Conservation (phyloP, 1,140 invertebrate species). For the Heterodera carotae region DNA sequence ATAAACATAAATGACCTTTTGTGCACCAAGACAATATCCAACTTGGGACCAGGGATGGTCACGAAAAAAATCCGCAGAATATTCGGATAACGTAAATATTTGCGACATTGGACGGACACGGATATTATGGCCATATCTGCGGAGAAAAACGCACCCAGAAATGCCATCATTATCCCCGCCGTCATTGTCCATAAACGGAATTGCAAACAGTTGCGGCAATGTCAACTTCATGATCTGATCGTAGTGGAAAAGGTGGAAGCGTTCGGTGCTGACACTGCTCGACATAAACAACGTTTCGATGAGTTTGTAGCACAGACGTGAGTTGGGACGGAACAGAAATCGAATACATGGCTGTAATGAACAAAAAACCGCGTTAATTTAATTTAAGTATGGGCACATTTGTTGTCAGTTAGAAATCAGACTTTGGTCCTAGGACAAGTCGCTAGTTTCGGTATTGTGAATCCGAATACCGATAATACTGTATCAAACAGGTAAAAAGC, state of each 20-base stretch:
- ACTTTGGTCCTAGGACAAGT: too few species aligned
- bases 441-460: too few species aligned
- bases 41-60: too few species aligned
- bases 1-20: too few species aligned
- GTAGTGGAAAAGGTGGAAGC: conserved; percentile 14
- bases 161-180: conserved; percentile 8
- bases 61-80: too few species aligned
- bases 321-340: conserved; percentile 34
- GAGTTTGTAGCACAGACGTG: conserved; percentile 35
- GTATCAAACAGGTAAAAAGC: neutral
- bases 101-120: too few species aligned
- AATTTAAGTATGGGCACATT: too few species aligned
- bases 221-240: conserved; percentile 32
- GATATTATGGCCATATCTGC: too few species aligned
- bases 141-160: conserved; percentile 16
- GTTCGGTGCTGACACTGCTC: conserved; percentile 19
- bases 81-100: too few species aligned
- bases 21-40: too few species aligned
- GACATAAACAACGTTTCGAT: conserved; percentile 32
- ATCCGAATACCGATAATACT: too few species aligned
- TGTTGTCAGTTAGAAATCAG: too few species aligned
- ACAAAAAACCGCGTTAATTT: neutral
- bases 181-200: conserved; percentile 22
- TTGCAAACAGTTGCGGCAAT: conserved; percentile 18
- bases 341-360: conserved; percentile 30